These are phyloP conservation scores for Xylota sylvarum DNA, from an alignment of 2,888 invertebrate genomes.

Conservation along the genomic window DNA sequence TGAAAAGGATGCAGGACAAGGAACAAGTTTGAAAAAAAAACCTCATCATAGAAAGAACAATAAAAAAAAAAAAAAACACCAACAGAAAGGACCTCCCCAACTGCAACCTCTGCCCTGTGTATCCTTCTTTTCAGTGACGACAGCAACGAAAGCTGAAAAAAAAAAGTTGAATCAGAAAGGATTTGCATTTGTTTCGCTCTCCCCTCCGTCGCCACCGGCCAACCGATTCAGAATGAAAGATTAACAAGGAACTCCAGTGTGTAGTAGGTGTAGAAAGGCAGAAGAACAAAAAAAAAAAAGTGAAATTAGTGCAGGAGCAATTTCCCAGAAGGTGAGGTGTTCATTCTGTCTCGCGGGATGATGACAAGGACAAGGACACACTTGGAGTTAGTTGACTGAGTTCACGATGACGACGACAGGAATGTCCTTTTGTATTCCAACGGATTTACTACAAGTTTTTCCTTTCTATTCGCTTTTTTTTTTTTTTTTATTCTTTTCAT, in stretches of 20 bases:
- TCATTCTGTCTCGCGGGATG: constrained; percentile 62
- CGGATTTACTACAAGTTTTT: constrained; percentile 64
- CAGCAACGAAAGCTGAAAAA: constrained; percentile 32
- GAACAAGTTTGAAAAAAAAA: not conserved
- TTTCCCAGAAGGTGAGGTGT: constrained; percentile 38
- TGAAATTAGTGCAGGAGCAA: constrained; percentile 42
- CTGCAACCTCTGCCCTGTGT: constrained; percentile 33
- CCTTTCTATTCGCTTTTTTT: constrained; percentile 37
- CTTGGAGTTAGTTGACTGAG: constrained; percentile 66
- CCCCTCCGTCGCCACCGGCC: constrained; percentile 9
- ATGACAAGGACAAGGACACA: constrained; percentile 70
- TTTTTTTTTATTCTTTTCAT: constrained; percentile 17
- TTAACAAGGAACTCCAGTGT: constrained; percentile 53
- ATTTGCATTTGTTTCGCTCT: constrained; percentile 65
- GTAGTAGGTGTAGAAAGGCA: constrained; percentile 53
- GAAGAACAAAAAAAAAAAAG: constrained; percentile 11
- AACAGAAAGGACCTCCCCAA: constrained; percentile 17
- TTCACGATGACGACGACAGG: constrained; percentile 54
- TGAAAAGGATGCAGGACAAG: constrained; percentile 56
- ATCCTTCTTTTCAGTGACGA: constrained; percentile 46
- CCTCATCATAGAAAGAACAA: constrained; percentile 15
- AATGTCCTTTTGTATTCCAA: constrained; percentile 67
- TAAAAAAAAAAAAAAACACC: constrained; percentile 1
- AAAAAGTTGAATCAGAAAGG: constrained; percentile 58
- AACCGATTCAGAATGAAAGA: constrained; percentile 55